phyloP scores from a whole-genome alignment of 2,113 vertebrate species.

The Malurus elegans region DNA sequence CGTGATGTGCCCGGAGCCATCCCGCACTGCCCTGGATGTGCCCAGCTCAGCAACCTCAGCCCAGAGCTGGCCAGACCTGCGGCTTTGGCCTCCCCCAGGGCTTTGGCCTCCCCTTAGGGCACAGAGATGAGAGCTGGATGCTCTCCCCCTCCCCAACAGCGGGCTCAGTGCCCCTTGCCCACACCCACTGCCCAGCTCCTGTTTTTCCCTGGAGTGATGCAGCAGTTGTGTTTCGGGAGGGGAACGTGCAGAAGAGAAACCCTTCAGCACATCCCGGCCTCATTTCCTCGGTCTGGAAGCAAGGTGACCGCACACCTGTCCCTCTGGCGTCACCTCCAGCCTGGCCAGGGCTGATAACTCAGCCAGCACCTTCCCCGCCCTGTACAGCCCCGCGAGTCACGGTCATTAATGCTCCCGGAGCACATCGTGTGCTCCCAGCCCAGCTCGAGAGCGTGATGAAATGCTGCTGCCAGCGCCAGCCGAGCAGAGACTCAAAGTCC shows the following conservation, averaged over 20 bases:
- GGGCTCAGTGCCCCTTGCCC: background rate
- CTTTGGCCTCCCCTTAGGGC: background rate
- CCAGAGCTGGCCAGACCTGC: background rate
- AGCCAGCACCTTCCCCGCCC: accelerated
- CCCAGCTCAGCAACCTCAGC: accelerated
- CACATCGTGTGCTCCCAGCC: background rate
- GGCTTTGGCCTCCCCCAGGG: background rate
- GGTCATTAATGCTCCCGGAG: background rate
- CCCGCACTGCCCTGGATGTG: accelerated
- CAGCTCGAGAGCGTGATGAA: background rate
- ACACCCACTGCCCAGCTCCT: accelerated
- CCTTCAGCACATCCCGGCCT: accelerated
- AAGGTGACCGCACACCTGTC: background rate
- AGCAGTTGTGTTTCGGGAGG: accelerated
- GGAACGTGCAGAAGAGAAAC: accelerated
- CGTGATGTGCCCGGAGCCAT: accelerated
- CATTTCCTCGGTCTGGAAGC: background rate
- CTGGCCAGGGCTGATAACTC: background rate
- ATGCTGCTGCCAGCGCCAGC: background rate
- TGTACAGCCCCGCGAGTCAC: background rate
- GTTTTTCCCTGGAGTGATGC: background rate
- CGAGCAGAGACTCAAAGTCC: accelerated
- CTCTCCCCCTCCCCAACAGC: background rate
- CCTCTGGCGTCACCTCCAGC: background rate
- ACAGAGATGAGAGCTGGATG: background rate